phyloP scores from a whole-genome alignment of 2,113 vertebrate species.

The Python bivittatus region DNA sequence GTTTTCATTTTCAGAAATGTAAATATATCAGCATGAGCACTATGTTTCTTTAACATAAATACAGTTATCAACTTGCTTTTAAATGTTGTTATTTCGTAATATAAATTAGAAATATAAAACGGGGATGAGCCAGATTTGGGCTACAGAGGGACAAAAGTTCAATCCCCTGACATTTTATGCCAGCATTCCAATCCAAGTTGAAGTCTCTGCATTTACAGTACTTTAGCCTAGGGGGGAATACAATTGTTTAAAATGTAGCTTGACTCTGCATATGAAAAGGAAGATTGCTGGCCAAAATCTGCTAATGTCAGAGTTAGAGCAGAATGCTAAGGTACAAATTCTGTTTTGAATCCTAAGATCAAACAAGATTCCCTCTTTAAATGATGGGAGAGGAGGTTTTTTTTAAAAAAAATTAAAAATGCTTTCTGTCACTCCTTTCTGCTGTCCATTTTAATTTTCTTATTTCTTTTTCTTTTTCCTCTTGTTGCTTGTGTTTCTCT shows the following conservation, averaged over 20 bases:
- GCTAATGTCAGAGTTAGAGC: not conserved
- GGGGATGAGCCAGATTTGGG: not conserved
- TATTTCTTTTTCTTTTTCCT: not conserved
- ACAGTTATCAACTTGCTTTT: not conserved
- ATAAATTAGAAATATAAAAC: not conserved
- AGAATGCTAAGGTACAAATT: too few relatives aligned
- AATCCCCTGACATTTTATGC: not conserved
- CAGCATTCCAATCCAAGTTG: not conserved
- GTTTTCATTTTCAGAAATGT: not conserved
- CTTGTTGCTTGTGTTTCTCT: not conserved
- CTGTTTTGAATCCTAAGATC: not conserved
- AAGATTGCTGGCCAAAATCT: not conserved
- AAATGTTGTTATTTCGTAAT: not conserved
- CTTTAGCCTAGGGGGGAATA: not conserved
- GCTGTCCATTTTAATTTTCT: not conserved
- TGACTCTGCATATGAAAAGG: not conserved
- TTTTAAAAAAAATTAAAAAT: not conserved
- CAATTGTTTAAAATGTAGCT: not conserved
- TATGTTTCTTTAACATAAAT: not conserved
- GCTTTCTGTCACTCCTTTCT: not conserved
- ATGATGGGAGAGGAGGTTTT: not conserved
- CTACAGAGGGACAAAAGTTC: not conserved
- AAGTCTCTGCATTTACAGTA: not conserved
- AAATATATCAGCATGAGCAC: not conserved
- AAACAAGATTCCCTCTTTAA: not conserved